These are phyloP conservation scores for Fabriciana adippe DNA, from an alignment of 2,888 invertebrate species.

Conservation along the genomic window DNA sequence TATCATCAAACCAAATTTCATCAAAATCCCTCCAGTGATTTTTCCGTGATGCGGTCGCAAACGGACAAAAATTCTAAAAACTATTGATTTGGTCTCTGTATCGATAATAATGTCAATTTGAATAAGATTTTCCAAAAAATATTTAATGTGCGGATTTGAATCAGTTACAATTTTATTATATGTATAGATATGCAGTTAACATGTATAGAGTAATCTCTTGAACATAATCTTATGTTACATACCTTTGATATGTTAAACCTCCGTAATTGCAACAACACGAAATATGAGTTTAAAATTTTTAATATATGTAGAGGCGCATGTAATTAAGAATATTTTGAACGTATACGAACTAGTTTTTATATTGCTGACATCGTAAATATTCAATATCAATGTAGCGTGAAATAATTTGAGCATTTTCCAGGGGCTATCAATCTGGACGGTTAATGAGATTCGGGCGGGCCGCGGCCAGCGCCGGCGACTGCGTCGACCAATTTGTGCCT, in stretches of 20 bases:
- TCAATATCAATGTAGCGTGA: slow-evolving; percentile 74
- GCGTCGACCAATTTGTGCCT: slow-evolving; percentile 72
- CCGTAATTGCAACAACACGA: slow-evolving; percentile 16
- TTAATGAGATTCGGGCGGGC: slow-evolving; percentile 77
- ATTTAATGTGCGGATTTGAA: too few relatives aligned
- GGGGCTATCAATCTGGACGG: slow-evolving; percentile 71
- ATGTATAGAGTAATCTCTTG: slow-evolving; percentile 1
- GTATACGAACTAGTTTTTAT: slow-evolving; percentile 41
- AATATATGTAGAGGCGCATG: slow-evolving; percentile 20
- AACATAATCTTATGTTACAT: neutral
- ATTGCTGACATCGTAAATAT: slow-evolving; percentile 56
- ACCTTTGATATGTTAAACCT: slow-evolving; percentile 24
- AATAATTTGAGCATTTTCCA: slow-evolving; percentile 77
- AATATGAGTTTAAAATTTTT: slow-evolving; percentile 21
- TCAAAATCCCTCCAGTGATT: too few relatives aligned
- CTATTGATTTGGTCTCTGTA: too few relatives aligned
- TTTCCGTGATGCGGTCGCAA: too few relatives aligned
- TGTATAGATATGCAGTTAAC: neutral
- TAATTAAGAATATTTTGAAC: slow-evolving; percentile 32
- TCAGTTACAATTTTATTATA: too few relatives aligned
- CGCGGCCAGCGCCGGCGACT: slow-evolving; percentile 49
- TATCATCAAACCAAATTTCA: too few relatives aligned
- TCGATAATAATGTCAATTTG: too few relatives aligned
- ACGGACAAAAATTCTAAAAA: too few relatives aligned
- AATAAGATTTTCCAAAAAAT: too few relatives aligned